These are phyloP conservation scores for Aethes cnicana DNA, from an alignment of 2,888 invertebrate species.

Conservation along the genomic window DNA sequence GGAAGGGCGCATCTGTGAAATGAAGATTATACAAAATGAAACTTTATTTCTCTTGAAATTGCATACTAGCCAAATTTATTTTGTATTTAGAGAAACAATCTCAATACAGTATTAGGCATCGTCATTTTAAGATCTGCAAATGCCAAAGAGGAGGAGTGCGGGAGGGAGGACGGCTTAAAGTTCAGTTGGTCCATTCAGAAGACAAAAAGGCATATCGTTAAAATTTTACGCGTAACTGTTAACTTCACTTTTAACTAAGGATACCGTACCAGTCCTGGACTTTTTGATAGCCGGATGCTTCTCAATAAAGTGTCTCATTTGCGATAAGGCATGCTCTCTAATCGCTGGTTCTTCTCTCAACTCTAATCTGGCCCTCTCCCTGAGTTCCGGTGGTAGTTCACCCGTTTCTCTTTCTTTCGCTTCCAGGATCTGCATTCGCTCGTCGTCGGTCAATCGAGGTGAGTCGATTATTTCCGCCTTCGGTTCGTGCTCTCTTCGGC, in stretches of 20 bases:
- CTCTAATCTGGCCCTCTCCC: constrained; percentile 86
- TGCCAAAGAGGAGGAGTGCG: too few relatives aligned
- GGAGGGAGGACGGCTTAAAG: too few relatives aligned
- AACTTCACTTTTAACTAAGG: too few relatives aligned
- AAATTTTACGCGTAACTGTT: too few relatives aligned
- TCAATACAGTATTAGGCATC: too few relatives aligned
- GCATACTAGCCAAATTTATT: too few relatives aligned
- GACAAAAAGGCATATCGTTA: too few relatives aligned
- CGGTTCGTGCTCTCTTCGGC: constrained; percentile 63
- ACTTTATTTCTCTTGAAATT: too few relatives aligned
- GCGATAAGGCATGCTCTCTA: constrained; percentile 87
- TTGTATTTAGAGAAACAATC: too few relatives aligned
- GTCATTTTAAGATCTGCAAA: too few relatives aligned
- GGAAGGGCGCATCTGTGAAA: constrained; percentile 87
- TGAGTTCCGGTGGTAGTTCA: constrained; percentile 79
- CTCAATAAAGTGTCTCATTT: constrained; percentile 91
- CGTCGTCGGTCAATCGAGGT: constrained; percentile 65
- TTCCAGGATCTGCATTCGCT: constrained; percentile 58
- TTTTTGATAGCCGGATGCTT: constrained; percentile 91
- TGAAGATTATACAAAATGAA: not conserved
- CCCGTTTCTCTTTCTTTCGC: constrained; percentile 68
- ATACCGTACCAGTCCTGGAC: constrained; percentile 86
- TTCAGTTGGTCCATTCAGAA: too few relatives aligned
- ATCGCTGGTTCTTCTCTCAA: constrained; percentile 90
- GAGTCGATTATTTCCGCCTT: constrained; percentile 55